Percentiles rank a stretch among this genome's conserved stretches.
Conservation (phyloP, 2,888 invertebrate genomes). For the Andrena fulva region DNA sequence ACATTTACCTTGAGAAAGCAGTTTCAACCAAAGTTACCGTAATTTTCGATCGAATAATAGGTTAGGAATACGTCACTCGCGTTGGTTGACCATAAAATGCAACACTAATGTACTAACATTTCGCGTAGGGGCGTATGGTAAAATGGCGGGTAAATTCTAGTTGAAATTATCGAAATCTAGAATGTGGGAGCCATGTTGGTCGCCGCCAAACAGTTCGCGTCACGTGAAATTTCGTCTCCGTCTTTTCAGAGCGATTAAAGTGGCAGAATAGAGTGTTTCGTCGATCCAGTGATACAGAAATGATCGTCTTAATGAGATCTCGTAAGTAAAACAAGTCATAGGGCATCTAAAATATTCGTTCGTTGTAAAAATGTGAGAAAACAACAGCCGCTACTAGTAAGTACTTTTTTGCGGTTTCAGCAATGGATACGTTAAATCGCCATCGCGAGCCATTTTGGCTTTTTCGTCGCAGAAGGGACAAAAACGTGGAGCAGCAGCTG, state of each 20-base stretch:
- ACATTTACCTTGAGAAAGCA: background rate
- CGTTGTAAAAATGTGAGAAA: background rate
- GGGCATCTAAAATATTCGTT: background rate
- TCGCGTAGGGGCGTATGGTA: background rate
- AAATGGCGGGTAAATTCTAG: background rate
- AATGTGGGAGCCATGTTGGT: constrained; percentile 3
- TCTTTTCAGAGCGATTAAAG: background rate
- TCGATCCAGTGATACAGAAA: background rate
- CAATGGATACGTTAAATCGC: background rate
- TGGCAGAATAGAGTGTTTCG: background rate
- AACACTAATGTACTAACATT: background rate
- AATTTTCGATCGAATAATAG: background rate
- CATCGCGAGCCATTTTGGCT: background rate
- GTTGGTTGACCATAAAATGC: background rate
- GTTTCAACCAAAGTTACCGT: background rate
- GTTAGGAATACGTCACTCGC: background rate
- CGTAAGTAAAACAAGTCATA: background rate
- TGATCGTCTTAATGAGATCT: background rate
- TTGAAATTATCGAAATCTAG: constrained; percentile 9
- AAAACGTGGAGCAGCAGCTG: background rate
- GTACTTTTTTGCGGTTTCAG: background rate
- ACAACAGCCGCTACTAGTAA: background rate
- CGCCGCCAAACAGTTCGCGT: background rate
- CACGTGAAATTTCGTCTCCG: background rate
- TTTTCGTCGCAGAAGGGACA: background rate